phyloP scores from a whole-genome alignment of 2,797 vertebrate species.

The Poliocrania exsul region DNA sequence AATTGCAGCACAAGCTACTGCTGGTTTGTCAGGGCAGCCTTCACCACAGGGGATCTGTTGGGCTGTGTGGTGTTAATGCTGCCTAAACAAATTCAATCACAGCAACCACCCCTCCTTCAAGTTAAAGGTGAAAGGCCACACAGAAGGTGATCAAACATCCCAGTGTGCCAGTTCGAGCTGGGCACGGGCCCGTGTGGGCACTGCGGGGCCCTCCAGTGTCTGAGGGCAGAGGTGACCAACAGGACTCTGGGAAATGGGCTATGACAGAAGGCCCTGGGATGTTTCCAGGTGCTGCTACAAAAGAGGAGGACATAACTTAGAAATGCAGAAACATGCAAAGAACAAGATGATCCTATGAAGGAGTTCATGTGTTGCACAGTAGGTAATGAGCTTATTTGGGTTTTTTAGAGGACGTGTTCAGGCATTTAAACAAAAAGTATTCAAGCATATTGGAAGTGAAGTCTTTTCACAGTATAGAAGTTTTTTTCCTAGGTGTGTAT shows the following conservation, averaged over 20 bases:
- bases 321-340: background rate
- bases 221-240: background rate
- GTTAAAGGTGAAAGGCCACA: background rate
- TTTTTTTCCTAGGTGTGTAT: background rate
- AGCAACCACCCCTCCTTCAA: background rate
- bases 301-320: background rate
- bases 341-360: background rate
- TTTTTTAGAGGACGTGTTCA: background rate
- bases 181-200: background rate
- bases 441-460: background rate
- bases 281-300: background rate
- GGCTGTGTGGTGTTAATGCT: background rate
- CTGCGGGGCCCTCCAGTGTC: background rate
- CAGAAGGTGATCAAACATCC: accelerated
- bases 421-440: background rate
- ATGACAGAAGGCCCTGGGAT: background rate
- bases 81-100: background rate
- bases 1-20: background rate
- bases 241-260: background rate
- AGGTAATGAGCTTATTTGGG: background rate
- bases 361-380: background rate
- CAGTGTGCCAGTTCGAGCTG: background rate
- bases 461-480: background rate
- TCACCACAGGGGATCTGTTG: accelerated
- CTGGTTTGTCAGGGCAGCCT: background rate